A percentile compares a stretch with the other conserved stretches of the same genome.
phyloP scores from a whole-genome alignment of 2,797 vertebrate species.

The Myripristis jacobus region DNA sequence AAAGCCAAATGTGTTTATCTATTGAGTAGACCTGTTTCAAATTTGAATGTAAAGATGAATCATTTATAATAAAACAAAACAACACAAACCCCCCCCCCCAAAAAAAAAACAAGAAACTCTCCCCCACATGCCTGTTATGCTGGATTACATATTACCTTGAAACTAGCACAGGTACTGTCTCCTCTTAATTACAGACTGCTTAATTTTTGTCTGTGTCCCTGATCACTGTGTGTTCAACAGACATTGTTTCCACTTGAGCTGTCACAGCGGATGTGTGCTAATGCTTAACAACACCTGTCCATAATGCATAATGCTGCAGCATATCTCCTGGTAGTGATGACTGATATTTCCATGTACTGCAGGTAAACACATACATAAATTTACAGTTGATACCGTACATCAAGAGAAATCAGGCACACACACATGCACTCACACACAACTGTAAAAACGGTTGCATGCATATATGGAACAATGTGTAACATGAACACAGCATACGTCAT shows the following conservation, averaged over 20 bases:
- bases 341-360: constrained; percentile 3
- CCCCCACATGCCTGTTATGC: too few relatives aligned
- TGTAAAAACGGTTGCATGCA: not conserved
- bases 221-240: not conserved
- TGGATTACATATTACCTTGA: too few relatives aligned
- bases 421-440: not conserved
- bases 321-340: not conserved
- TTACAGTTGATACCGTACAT: not conserved
- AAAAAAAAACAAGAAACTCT: too few relatives aligned
- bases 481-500: not conserved
- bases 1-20: too few relatives aligned
- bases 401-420: not conserved
- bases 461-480: not conserved
- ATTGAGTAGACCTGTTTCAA: too few relatives aligned
- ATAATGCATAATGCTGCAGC: not conserved
- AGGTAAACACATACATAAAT: not conserved
- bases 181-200: not conserved
- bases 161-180: too few relatives aligned
- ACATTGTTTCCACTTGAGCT: not conserved
- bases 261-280: not conserved
- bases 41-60: too few relatives aligned
- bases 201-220: not conserved
- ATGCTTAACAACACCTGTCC: not conserved
- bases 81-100: too few relatives aligned
- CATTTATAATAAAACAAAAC: too few relatives aligned